Base-by-base conservation (phyloP, 2,888 invertebrate species). In the Sturmia bella region DNA sequence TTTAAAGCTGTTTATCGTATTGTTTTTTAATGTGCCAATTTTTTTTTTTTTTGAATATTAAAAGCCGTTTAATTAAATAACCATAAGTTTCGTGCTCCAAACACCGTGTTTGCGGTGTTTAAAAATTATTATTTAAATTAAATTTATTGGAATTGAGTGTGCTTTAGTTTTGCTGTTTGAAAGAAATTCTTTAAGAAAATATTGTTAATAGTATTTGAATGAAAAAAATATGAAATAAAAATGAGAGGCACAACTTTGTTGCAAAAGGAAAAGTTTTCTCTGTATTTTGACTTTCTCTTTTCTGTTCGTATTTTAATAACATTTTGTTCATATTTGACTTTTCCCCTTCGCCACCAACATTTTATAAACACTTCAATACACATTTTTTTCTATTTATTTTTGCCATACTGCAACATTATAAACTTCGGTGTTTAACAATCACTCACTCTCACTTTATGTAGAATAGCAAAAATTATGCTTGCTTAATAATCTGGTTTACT, bases 401-500 rank as follows among this genome's bases (percentile, higher is more conserved):
- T 17, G 1, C 13, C 37, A 3, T 32, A n/a, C 13, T 43, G 52
- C 68, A 72, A 37, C 24, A 43, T 72, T 72, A n/a, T n/a, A 50
- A 72, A n/a, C 43, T 37, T 32, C 66, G 21, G 32, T 57, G 32
- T 57, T 64, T 48, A 77, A 45, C 21, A 39, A 37, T 59, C 57
- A 41, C 27, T 43, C 41, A 50, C 32, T 66, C 54, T 12, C 19
- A 45, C 6, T 32, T 17, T 7, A 11, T 11, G 21, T 21, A 37
- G n/a, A 75, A 50, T 63, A 56, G 41, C 41, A 72, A 59, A 80
- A 80, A 72, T 69, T 76, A 75, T 78, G 72, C 43, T 45, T 66
- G 45, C 39, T 73, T 79, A 68, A 78, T 72, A 50, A 70, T 77
- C 64, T 72, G 77, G 77, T 64, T 72, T 70, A 69, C 45, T 68